phyloP scores from a whole-genome alignment of 2,797 vertebrate species.

The Hapalemur alaotrensis region DNA sequence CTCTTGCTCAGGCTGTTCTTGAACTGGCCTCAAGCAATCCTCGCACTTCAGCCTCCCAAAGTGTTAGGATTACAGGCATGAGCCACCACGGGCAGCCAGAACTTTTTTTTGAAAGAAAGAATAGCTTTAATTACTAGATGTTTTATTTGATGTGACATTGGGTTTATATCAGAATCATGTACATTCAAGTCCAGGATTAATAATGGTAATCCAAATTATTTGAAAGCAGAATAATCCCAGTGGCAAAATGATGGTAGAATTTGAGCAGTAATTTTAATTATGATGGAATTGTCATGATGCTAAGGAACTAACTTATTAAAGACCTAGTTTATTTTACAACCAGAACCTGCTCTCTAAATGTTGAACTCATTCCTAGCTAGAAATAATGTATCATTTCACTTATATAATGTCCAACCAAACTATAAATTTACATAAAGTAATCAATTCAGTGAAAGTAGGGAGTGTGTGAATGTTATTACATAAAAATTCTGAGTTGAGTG shows the following conservation, averaged over 20 bases:
- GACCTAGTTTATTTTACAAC: not conserved
- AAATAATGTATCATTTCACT: slow-evolving; percentile 21
- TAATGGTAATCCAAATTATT: slow-evolving; percentile 20
- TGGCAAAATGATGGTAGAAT: slow-evolving; percentile 22
- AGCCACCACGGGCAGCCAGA: not conserved
- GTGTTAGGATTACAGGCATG: not conserved
- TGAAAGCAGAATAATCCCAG: slow-evolving; percentile 25
- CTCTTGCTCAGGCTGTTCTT: not conserved
- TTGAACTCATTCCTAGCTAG: not conserved
- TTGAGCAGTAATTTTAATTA: slow-evolving; percentile 35
- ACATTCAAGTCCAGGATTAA: slow-evolving; percentile 6
- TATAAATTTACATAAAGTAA: not conserved
- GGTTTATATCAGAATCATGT: slow-evolving; percentile 19
- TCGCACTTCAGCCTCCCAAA: not conserved
- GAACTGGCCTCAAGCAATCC: not conserved
- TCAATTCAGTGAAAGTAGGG: not conserved
- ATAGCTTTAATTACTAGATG: slow-evolving; percentile 24
- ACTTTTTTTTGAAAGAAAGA: slow-evolving; percentile 43
- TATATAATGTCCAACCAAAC: not conserved
- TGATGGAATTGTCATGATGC: slow-evolving; percentile 31
- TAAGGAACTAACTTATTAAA: slow-evolving; percentile 30
- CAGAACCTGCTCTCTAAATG: not conserved
- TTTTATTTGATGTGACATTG: slow-evolving; percentile 13
- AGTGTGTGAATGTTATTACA: not conserved
- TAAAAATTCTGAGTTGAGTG: slow-evolving; percentile 16